Conservation (phyloP, 2,888 invertebrate genomes). For the Crocallis elinguaria region DNA sequence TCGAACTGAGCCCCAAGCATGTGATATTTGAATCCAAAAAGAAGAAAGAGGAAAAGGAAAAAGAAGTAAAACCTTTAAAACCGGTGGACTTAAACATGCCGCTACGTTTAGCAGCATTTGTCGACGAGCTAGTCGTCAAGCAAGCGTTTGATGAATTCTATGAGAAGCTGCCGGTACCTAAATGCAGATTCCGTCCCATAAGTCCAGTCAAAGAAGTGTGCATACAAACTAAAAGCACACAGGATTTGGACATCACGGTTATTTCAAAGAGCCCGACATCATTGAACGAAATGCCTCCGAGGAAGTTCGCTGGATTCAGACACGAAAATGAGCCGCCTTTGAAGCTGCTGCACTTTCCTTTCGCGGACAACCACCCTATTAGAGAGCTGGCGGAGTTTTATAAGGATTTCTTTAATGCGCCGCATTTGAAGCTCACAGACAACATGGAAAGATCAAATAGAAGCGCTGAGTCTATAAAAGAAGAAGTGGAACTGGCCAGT, state of each 20-base stretch:
- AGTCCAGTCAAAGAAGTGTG: conserved; percentile 43
- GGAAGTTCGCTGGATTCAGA: conserved; percentile 73
- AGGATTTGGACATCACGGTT: conserved; percentile 59
- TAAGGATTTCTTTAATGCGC: conserved; percentile 91
- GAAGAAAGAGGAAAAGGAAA: conserved; percentile 81
- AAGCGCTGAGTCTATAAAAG: conserved; percentile 52
- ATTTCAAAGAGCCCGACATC: conserved; percentile 72
- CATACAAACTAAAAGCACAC: conserved; percentile 65
- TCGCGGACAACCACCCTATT: conserved; percentile 89
- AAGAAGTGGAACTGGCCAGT: conserved; percentile 64
- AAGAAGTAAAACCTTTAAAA: conserved; percentile 53
- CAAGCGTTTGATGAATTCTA: conserved; percentile 70
- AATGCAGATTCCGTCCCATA: conserved; percentile 63
- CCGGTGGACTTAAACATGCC: conserved; percentile 88
- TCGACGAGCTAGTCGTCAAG: conserved; percentile 77
- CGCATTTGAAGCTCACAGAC: conserved; percentile 69
- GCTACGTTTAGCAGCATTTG: conserved; percentile 91
- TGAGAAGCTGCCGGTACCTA: conserved; percentile 66
- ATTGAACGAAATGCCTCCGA: conserved; percentile 68
- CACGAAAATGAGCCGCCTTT: conserved; percentile 87
- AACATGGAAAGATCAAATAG: conserved; percentile 46
- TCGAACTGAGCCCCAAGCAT: conserved; percentile 90
- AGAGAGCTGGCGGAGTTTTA: conserved; percentile 92
- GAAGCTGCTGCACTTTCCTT: conserved; percentile 89
- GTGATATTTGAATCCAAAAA: conserved; percentile 85